Conservation (phyloP, 2,888 invertebrate species). For the Alloscopus bannaensis region DNA sequence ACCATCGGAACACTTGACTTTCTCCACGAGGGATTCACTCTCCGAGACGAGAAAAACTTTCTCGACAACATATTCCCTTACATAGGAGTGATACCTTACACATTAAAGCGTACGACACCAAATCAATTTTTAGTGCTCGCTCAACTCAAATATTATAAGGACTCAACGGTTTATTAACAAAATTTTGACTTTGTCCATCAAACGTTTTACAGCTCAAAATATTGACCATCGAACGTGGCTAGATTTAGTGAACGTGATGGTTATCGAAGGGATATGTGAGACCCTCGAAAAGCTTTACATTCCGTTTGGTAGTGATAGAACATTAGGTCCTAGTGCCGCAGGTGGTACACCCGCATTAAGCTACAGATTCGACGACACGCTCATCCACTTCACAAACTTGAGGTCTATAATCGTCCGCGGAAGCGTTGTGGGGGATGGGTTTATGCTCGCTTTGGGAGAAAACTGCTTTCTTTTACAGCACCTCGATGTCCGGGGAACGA, state of each 20-base stretch:
- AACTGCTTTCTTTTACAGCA: conserved; percentile 64
- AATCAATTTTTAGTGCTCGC: too few relatives aligned
- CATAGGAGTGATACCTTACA: conserved; percentile 58
- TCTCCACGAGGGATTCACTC: conserved; percentile 61
- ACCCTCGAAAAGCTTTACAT: conserved; percentile 59
- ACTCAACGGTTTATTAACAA: too few relatives aligned
- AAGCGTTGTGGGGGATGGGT: conserved; percentile 47
- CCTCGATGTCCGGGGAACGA: conserved; percentile 66
- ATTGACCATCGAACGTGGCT: conserved; percentile 62
- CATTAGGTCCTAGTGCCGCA: not conserved
- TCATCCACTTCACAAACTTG: conserved; percentile 60
- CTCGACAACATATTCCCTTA: conserved; percentile 40
- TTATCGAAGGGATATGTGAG: conserved; percentile 31
- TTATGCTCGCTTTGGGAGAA: conserved; percentile 62
- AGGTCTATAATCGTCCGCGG: conserved; percentile 67
- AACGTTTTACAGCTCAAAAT: conserved; percentile 47
- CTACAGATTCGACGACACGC: conserved; percentile 49
- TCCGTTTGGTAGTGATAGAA: conserved; percentile 41
- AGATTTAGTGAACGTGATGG: conserved; percentile 57
- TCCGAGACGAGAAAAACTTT: conserved; percentile 49
- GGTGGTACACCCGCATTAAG: not conserved
- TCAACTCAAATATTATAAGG: too few relatives aligned
- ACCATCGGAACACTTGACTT: conserved; percentile 65
- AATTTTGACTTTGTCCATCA: not conserved
- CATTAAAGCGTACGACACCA: conserved; percentile 57